These are phyloP conservation scores for Podiceps cristatus DNA, from an alignment of 2,113 vertebrate species.

Conservation along the genomic window DNA sequence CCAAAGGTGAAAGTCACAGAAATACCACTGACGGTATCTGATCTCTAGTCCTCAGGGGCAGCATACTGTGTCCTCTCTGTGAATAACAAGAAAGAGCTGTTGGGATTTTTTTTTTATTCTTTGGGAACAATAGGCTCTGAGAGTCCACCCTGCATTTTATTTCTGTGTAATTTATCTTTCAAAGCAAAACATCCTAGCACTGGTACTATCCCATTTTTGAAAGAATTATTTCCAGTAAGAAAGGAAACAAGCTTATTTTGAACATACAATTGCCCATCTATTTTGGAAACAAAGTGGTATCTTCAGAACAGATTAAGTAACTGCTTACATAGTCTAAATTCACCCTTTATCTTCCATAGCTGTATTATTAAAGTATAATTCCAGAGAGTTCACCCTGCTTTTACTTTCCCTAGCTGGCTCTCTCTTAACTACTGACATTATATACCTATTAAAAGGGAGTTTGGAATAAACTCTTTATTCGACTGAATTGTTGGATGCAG, in stretches of 20 bases:
- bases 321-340: background rate
- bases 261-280: background rate
- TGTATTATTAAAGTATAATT: background rate
- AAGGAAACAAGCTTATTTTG: background rate
- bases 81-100: background rate
- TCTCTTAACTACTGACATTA: background rate
- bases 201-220: background rate
- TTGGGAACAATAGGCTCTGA: background rate
- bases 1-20: background rate
- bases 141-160: background rate
- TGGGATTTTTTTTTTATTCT: background rate
- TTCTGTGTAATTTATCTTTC: background rate
- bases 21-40: background rate
- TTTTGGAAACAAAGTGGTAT: background rate
- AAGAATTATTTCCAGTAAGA: background rate
- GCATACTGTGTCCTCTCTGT: background rate
- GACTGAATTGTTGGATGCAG: background rate
- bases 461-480: background rate
- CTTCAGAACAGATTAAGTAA: background rate
- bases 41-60: background rate
- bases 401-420: background rate
- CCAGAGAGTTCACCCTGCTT: background rate
- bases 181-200: background rate
- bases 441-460: background rate
- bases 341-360: background rate